phyloP scores from a whole-genome alignment of 1,140 invertebrate genomes.

The Philopotamus ludificatus region DNA sequence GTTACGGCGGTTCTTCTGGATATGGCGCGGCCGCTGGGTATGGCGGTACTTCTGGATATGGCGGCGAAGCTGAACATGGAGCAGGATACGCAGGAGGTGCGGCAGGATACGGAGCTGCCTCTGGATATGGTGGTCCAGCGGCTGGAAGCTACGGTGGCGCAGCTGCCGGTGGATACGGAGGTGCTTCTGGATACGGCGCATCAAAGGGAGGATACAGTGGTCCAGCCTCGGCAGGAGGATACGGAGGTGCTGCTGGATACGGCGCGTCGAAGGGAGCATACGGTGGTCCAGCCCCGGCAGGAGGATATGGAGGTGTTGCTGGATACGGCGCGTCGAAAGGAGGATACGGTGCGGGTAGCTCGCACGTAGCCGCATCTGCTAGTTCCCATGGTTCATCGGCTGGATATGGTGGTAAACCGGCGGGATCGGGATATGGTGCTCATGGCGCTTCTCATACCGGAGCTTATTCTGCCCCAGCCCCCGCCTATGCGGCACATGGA shows the following conservation, averaged over 20 bases:
- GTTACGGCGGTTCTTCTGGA: background rate
- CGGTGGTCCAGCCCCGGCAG: background rate
- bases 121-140: slow-evolving; percentile 15
- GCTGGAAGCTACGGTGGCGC: background rate
- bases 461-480: no score
- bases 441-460: background rate
- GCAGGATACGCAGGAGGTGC: background rate
- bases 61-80: background rate
- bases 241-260: slow-evolving; percentile 10
- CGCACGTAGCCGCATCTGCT: slow-evolving; percentile 2
- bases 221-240: background rate
- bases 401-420: background rate
- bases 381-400: no score
- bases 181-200: slow-evolving; percentile 12
- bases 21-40: slow-evolving; percentile 18
- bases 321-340: slow-evolving; percentile 19
- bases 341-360: slow-evolving; percentile 9
- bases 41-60: background rate
- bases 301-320: background rate
- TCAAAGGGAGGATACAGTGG: background rate
- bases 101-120: slow-evolving; percentile 1
- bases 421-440: background rate
- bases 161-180: slow-evolving; percentile 1
- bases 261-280: slow-evolving; percentile 1
- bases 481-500: background rate